Conservation (phyloP, 2,888 invertebrate species). For the Phymatocera aterrima region DNA sequence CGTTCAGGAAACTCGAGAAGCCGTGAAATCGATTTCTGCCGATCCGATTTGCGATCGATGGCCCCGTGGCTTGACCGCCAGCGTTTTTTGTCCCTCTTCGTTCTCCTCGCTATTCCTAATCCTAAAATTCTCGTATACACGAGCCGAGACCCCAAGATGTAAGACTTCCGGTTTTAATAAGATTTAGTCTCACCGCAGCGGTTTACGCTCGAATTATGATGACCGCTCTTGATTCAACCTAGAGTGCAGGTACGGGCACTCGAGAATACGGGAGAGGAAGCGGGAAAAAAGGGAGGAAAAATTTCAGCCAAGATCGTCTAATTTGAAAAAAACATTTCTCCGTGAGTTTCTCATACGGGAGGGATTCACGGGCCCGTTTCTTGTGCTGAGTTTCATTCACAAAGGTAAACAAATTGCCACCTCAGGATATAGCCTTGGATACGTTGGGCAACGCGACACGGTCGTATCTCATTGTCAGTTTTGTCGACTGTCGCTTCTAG, state of each 20-base stretch:
- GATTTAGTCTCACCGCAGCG: background rate
- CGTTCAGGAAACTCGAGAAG: conserved; percentile 57
- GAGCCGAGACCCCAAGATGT: too few species aligned
- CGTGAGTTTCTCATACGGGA: background rate
- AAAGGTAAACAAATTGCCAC: conserved; percentile 65
- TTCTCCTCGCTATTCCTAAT: conserved; percentile 14
- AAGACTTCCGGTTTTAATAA: conserved; percentile 43
- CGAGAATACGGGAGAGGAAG: background rate
- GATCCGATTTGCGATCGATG: conserved; percentile 57
- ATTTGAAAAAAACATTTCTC: background rate
- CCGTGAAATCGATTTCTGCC: conserved; percentile 64
- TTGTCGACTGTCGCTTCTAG: background rate
- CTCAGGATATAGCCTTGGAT: conserved; percentile 46
- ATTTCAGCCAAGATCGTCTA: background rate
- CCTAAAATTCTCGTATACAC: conserved; percentile 15
- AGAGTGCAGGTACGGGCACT: background rate
- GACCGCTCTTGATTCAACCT: background rate
- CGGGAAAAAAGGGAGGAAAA: background rate
- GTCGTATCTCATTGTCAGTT: conserved; percentile 45
- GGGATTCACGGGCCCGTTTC: background rate
- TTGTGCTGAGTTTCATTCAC: conserved; percentile 30
- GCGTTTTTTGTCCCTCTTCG: background rate
- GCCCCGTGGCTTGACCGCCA: background rate
- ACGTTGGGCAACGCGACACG: conserved; percentile 57
- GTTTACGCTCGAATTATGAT: background rate